Evolutionary conservation across 2,113 vertebrate species (phyloP).

Genomic region (Pygoscelis antarcticus): DNA sequence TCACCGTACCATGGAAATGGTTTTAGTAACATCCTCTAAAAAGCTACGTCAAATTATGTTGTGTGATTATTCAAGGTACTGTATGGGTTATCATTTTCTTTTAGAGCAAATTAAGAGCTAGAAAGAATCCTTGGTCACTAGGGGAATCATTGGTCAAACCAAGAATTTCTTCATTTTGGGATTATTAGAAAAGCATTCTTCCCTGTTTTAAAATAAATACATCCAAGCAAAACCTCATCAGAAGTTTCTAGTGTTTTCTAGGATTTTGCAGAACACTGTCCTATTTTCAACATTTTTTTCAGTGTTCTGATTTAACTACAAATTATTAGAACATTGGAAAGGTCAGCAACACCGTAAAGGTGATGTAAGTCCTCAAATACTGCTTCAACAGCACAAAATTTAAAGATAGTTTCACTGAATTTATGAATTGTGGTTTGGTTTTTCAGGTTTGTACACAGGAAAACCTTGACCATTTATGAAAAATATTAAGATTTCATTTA

Average conservation of each 20-base stretch:
- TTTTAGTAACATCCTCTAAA: background rate
- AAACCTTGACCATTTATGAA: background rate
- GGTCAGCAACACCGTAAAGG: background rate
- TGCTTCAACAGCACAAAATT: background rate
- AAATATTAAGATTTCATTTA: background rate
- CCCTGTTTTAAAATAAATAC: background rate
- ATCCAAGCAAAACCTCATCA: background rate
- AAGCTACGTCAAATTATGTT: background rate
- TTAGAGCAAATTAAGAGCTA: background rate
- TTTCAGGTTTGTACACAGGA: background rate
- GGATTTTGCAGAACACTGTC: background rate
- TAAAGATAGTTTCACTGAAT: background rate
- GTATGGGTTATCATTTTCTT: background rate
- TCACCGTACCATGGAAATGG: background rate
- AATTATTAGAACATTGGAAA: background rate
- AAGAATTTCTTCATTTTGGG: background rate
- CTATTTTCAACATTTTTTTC: background rate
- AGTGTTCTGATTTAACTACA: background rate
- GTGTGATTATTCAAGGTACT: background rate
- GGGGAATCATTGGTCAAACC: background rate
- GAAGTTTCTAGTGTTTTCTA: background rate
- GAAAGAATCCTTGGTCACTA: background rate
- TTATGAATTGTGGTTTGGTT: background rate
- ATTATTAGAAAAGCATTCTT: background rate
- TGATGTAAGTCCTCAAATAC: background rate